Percentiles rank a stretch among this genome's conserved stretches.
Evolutionary conservation across 2,888 invertebrate genomes (phyloP).

Genomic region (Margaritifera margaritifera): DNA sequence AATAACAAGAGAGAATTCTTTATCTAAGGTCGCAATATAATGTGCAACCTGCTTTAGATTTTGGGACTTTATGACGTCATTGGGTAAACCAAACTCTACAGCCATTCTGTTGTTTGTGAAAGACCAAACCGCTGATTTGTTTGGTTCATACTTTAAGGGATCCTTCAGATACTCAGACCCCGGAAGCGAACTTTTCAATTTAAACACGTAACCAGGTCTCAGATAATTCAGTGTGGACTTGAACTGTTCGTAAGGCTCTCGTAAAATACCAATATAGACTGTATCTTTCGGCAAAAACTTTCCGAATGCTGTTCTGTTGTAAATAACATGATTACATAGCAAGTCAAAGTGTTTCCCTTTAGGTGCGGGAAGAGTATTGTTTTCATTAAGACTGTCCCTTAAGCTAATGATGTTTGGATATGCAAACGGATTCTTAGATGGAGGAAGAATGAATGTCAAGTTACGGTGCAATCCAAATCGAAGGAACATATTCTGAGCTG

Average conservation of each 20-base stretch:
- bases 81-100: slow-evolving; percentile 35
- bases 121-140: slow-evolving; percentile 8
- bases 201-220: slow-evolving; percentile 26
- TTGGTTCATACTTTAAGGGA: slow-evolving; percentile 38
- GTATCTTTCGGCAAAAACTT: slow-evolving; percentile 36
- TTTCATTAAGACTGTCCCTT: slow-evolving; percentile 15
- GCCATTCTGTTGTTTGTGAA: slow-evolving; percentile 41
- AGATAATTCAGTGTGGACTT: slow-evolving; percentile 38
- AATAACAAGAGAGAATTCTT: slow-evolving; percentile 37
- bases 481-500: slow-evolving; percentile 32
- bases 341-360: slow-evolving; percentile 30
- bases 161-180: slow-evolving; percentile 31
- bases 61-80: slow-evolving; percentile 20
- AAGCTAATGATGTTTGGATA: slow-evolving; percentile 44
- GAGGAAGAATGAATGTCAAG: slow-evolving; percentile 36
- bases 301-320: slow-evolving; percentile 27
- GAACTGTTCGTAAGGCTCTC: slow-evolving; percentile 43
- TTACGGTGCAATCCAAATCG: slow-evolving; percentile 19
- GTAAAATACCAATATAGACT: slow-evolving; percentile 38
- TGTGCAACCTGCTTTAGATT: slow-evolving; percentile 13
- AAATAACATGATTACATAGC: slow-evolving; percentile 44
- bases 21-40: slow-evolving; percentile 25
- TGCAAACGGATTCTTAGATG: slow-evolving; percentile 24
- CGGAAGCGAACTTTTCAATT: slow-evolving; percentile 20
- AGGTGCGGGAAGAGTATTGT: slow-evolving; percentile 27